Evolutionary conservation across 2,888 invertebrate genomes (phyloP).

Genomic region (Hirtodrosophila alboralis): DNA sequence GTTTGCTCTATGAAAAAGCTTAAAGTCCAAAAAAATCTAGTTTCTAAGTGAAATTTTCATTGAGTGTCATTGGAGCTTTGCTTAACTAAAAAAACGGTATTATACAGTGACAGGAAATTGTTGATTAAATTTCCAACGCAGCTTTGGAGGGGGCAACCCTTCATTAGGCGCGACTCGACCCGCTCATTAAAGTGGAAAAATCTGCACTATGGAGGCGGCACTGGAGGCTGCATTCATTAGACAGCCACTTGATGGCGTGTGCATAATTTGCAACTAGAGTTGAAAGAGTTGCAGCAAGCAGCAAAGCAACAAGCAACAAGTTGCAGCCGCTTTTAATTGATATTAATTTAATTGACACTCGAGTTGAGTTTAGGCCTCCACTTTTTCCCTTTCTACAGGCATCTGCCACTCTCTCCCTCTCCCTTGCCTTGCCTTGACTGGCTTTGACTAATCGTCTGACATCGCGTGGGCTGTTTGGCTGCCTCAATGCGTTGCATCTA

Average conservation of each 20-base stretch:
- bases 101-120: constrained; percentile 54
- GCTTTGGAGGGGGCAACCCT: constrained; percentile 51
- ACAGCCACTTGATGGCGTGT: constrained; percentile 70
- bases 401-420: no score
- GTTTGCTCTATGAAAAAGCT: not conserved
- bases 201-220: constrained; percentile 50
- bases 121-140: constrained; percentile 60
- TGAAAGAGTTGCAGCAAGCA: constrained; percentile 21
- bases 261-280: constrained; percentile 68
- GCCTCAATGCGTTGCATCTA: constrained; percentile 17
- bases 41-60: constrained; percentile 6
- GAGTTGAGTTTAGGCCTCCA: constrained; percentile 59
- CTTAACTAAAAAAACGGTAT: constrained; percentile 14
- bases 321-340: constrained; percentile 76
- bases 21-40: not conserved
- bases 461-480: constrained; percentile 57
- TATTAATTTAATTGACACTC: constrained; percentile 78
- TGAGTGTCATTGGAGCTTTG: constrained; percentile 11
- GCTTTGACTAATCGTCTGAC: constrained; percentile 60
- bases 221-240: constrained; percentile 51
- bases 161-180: constrained; percentile 60
- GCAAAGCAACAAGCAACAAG: constrained; percentile 60
- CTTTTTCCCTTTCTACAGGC: constrained; percentile 15
- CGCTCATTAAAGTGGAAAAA: constrained; percentile 58
- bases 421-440: constrained; percentile 2